Evolutionary conservation across 2,113 vertebrate species (phyloP).

Genomic region (Mungos mungo): DNA sequence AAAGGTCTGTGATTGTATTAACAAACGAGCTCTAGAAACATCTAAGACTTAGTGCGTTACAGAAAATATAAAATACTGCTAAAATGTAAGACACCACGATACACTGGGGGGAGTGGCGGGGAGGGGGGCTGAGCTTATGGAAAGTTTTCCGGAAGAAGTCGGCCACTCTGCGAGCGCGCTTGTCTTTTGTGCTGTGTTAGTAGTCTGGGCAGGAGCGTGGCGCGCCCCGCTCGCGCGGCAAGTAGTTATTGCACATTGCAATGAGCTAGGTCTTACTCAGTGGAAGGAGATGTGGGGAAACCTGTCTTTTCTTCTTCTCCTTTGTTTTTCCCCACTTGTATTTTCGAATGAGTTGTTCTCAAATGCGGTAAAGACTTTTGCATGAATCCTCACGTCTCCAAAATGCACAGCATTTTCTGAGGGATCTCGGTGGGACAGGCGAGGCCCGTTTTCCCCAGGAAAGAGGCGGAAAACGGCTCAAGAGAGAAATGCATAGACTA

Average conservation of each 20-base stretch:
- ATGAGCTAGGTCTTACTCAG: constrained; percentile 82
- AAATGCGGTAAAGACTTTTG: constrained; percentile 76
- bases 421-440: constrained; percentile 59
- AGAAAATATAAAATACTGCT: constrained; percentile 90
- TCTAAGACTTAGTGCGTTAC: constrained; percentile 90
- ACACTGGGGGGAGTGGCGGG: constrained; percentile 77
- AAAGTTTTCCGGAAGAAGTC: constrained; percentile 84
- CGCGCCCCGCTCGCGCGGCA: constrained; percentile 85
- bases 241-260: constrained; percentile 91
- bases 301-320: background rate
- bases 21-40: constrained; percentile 88
- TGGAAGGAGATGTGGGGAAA: constrained; percentile 69
- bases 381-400: constrained; percentile 64
- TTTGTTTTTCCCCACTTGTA: background rate
- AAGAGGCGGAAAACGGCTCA: constrained; percentile 69
- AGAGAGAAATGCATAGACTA: constrained; percentile 83
- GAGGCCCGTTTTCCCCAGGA: constrained; percentile 46
- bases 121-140: constrained; percentile 84
- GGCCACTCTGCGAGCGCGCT: constrained; percentile 83
- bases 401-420: constrained; percentile 76
- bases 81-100: constrained; percentile 88
- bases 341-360: constrained; percentile 64
- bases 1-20: constrained; percentile 86
- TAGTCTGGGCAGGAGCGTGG: constrained; percentile 88
- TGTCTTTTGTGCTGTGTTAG: constrained; percentile 88